Percentiles rank a stretch among this genome's conserved stretches.
phyloP scores from a whole-genome alignment of 2,797 vertebrate genomes.

The Sciurus vulgaris region DNA sequence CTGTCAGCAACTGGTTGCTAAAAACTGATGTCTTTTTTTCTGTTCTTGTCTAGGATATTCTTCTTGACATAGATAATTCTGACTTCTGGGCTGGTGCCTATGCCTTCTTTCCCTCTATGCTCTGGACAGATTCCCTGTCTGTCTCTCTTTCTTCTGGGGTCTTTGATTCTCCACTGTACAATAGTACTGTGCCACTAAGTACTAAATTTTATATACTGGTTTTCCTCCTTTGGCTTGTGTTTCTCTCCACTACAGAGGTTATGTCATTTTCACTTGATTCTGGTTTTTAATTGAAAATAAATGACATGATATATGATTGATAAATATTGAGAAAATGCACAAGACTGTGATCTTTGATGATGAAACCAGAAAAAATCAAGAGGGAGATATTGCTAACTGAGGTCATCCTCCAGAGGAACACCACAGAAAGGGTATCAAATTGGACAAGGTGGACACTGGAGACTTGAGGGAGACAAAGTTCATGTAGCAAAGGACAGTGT shows the following conservation, averaged over 20 bases:
- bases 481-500: neutral
- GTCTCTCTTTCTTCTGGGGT: neutral
- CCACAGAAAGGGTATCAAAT: neutral
- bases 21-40: neutral
- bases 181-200: neutral
- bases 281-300: neutral
- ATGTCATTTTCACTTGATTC: neutral
- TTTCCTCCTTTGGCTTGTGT: neutral
- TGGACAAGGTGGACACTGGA: neutral
- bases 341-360: neutral
- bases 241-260: neutral
- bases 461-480: neutral
- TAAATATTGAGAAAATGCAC: neutral
- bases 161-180: neutral
- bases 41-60: neutral
- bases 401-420: neutral
- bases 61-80: neutral
- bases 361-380: neutral
- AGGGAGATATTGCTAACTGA: neutral
- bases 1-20: neutral
- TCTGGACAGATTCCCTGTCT: neutral
- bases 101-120: neutral
- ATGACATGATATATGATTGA: neutral
- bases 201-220: neutral
- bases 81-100: neutral